Evolutionary conservation across 2,113 vertebrate species (phyloP), one percentile per base, ranked within the genome.

Genomic region (Orientallactaga bullata): DNA sequence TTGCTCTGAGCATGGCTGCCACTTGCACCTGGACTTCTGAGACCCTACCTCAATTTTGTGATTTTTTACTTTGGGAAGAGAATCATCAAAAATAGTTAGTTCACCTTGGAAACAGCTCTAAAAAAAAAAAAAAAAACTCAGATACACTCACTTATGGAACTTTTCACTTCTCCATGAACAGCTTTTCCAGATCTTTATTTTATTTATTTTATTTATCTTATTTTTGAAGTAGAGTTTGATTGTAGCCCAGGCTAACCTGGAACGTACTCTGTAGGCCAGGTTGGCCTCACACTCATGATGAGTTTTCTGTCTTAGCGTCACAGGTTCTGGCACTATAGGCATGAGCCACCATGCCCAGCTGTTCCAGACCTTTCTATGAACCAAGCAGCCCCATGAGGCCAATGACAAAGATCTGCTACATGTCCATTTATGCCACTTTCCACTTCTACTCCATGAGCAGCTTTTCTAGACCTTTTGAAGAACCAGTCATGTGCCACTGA

Each of bases 81-180:
- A 7, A 35, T 47, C 42, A 28, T 81, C 68, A 35, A 77, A 89
- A 12, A 69, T 0, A 58, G 13, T 58, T 4, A 73, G 42, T 66
- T 35, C 39, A 24, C 42, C 23, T 55, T 10, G 35, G n/a, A 37
- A 39, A 9, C 51, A 78, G 47, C 11, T 74, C 42, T 39, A 51
- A 32, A 82, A 91, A n/a, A 7, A 89, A 90, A 35, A 51, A 32
- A 82, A 91, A n/a, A 7, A 89, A 90, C n/a, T 18, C 18, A 69
- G 24, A 7, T n/a, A 20, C 73, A 10, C 65, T 78, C 8, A 35
- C 63, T 66, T 88, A 85, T 13, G 24, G 28, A 51, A 82, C 26
- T 23, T n/a, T 85, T 72, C 10, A 42, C 71, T 21, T 69, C 26
- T 91, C 76, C 66, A 60, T 0, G 1, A 71, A 81, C 7, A 85